Evolutionary conservation across 2,888 invertebrate genomes (phyloP).

Genomic region (Calameuta idolon): DNA sequence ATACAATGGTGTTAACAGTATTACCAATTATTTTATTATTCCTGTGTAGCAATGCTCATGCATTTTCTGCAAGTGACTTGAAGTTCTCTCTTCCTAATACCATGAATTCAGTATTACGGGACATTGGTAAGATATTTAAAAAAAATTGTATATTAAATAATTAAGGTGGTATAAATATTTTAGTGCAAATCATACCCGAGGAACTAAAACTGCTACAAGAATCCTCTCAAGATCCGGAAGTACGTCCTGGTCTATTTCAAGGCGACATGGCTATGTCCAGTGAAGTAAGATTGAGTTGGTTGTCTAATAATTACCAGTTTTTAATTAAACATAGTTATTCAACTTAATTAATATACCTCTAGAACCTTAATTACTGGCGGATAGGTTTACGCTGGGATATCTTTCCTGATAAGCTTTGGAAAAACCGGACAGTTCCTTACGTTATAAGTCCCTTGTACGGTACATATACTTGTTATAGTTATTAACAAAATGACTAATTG

Average conservation of each 20-base stretch:
- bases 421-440: conserved; percentile 75
- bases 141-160: conserved; percentile 18
- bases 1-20: not conserved
- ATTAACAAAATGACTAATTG: not conserved
- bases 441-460: conserved; percentile 74
- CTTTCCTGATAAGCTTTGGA: conserved; percentile 75
- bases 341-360: conserved; percentile 18
- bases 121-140: conserved; percentile 60
- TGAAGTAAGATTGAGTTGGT: conserved; percentile 51
- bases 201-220: conserved; percentile 35
- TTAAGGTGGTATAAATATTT: not conserved
- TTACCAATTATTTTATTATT: not conserved
- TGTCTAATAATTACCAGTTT: not conserved
- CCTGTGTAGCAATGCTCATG: not conserved
- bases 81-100: conserved; percentile 61
- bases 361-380: conserved; percentile 72
- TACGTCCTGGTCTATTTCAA: conserved; percentile 75
- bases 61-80: conserved; percentile 17
- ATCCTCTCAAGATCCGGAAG: conserved; percentile 73
- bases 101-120: conserved; percentile 67
- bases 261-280: conserved; percentile 78
- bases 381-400: conserved; percentile 75
- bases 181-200: conserved; percentile 34
- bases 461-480: conserved; percentile 40
- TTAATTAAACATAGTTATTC: not conserved